These are phyloP conservation scores for Prionchulus punctatus DNA, from an alignment of 2,888 invertebrate genomes.

Conservation along the genomic window DNA sequence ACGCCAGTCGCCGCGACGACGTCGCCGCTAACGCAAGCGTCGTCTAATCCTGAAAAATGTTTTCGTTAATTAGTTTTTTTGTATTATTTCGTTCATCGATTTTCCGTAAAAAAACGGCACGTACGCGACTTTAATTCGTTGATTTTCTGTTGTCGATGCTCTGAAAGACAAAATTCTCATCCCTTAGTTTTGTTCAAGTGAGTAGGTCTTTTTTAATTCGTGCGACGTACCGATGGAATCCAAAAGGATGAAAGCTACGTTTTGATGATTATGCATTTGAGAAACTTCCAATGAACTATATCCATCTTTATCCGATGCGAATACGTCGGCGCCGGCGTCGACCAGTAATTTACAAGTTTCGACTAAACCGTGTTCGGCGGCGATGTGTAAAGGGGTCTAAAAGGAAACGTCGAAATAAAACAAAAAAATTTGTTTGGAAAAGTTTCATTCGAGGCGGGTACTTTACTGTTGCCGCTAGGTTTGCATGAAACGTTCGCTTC, in stretches of 20 bases:
- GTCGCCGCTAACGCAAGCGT: conserved; percentile 59
- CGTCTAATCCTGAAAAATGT: conserved; percentile 48
- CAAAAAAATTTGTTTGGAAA: background rate
- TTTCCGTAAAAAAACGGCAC: background rate
- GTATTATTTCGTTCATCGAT: too few relatives aligned
- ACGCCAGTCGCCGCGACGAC: conserved; percentile 48
- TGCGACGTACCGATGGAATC: conserved; percentile 19
- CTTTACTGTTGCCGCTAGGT: background rate
- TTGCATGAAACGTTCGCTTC: conserved; percentile 13
- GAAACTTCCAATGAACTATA: conserved; percentile 55
- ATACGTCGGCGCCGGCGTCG: conserved; percentile 49
- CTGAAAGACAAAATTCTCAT: conserved; percentile 36
- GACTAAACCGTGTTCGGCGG: conserved; percentile 59
- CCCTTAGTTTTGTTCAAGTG: too few relatives aligned
- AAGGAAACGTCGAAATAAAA: background rate
- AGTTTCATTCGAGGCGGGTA: background rate
- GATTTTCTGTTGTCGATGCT: conserved; percentile 55
- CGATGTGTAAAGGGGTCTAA: conserved; percentile 62
- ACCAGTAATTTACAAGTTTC: conserved; percentile 52
- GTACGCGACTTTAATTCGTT: conserved; percentile 47
- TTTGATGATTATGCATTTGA: conserved; percentile 48
- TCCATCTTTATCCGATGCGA: conserved; percentile 49
- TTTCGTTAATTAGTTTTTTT: too few relatives aligned
- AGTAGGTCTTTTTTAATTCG: background rate
- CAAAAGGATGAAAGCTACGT: conserved; percentile 27